A percentile compares a stretch with the other conserved stretches of the same genome.
phyloP scores from a whole-genome alignment of 2,888 invertebrate genomes.

The Ophion costatus region DNA sequence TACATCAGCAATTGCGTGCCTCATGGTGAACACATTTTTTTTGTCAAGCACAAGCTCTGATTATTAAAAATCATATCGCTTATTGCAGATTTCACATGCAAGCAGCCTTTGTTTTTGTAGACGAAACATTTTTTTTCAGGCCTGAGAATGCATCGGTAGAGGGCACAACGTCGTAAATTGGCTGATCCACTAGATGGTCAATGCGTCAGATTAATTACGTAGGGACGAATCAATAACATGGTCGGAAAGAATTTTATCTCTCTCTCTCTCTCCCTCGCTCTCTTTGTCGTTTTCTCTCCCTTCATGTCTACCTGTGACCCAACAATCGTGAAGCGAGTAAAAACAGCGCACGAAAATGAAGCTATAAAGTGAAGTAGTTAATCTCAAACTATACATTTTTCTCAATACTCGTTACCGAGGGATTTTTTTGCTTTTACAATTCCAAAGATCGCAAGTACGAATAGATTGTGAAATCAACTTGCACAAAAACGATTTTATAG shows the following conservation, averaged over 20 bases:
- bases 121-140: not conserved
- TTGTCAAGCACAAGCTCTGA: not conserved
- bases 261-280: not conserved
- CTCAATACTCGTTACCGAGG: not conserved
- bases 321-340: not conserved
- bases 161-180: not conserved
- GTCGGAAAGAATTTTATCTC: slow-evolving; percentile 8
- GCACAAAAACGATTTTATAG: not conserved
- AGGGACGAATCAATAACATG: slow-evolving; percentile 10
- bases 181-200: not conserved
- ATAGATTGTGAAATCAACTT: not conserved
- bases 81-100: not conserved
- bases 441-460: not conserved
- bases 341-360: not conserved
- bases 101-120: not conserved
- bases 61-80: not conserved
- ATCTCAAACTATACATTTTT: not conserved
- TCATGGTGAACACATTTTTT: not conserved
- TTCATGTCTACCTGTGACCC: not conserved
- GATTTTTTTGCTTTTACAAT: not conserved
- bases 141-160: not conserved
- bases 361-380: not conserved
- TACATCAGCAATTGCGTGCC: not conserved
- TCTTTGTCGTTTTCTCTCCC: not conserved
- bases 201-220: slow-evolving; percentile 23